Percentiles rank a stretch among this genome's conserved stretches.
Evolutionary conservation across 2,888 invertebrate species (phyloP).

Genomic region (Pardosa pseudoannulata): DNA sequence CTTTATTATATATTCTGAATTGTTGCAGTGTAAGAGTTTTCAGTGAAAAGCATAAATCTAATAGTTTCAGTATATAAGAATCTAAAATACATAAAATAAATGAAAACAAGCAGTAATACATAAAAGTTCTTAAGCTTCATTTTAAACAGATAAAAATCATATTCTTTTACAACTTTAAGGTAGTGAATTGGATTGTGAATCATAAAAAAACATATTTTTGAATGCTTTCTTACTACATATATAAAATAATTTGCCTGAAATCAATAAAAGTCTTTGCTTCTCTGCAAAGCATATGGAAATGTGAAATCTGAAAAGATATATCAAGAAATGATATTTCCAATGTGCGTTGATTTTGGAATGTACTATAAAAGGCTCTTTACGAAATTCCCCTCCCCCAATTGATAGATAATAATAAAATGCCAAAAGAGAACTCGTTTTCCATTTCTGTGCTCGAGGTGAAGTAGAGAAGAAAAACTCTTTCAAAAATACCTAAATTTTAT

Average conservation of each 20-base stretch:
- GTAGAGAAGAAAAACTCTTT: constrained; percentile 1
- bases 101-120: no score
- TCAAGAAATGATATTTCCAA: neutral
- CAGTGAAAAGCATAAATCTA: no score
- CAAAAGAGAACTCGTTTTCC: constrained; percentile 56
- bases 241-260: neutral
- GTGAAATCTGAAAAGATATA: neutral
- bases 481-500: constrained; percentile 67
- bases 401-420: constrained; percentile 49
- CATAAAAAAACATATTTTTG: neutral
- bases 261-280: neutral
- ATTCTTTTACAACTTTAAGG: neutral
- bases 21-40: no score
- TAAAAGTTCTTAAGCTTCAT: no score
- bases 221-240: neutral
- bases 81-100: no score
- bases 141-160: no score
- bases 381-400: constrained; percentile 10
- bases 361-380: neutral
- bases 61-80: no score
- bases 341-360: neutral
- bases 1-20: no score
- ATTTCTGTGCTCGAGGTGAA: constrained; percentile 49
- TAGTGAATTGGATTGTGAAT: neutral
- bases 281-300: neutral